Evolutionary conservation across 2,888 invertebrate genomes (phyloP).

Genomic region (Mystacides longicornis): DNA sequence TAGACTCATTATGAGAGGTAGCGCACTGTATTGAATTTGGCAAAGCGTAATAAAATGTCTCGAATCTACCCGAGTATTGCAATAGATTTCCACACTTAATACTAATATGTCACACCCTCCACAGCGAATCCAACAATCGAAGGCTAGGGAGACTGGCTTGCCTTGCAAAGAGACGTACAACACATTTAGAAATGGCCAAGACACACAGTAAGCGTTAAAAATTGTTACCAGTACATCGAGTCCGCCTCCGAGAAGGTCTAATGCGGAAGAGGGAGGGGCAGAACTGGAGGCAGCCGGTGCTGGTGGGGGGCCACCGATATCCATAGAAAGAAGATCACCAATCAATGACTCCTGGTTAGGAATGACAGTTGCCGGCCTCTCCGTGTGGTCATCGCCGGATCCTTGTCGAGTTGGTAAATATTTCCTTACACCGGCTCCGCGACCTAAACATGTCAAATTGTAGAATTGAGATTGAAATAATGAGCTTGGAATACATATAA

Average conservation of each 20-base stretch:
- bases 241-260: constrained; percentile 84
- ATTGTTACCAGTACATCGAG: constrained; percentile 72
- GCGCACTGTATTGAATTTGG: no score
- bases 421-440: constrained; percentile 70
- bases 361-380: constrained; percentile 53
- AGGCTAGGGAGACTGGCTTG: no score
- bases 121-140: no score
- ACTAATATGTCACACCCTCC: no score
- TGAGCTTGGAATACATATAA: not conserved
- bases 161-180: no score
- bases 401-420: constrained; percentile 63
- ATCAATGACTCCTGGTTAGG: constrained; percentile 85
- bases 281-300: constrained; percentile 42
- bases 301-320: constrained; percentile 69
- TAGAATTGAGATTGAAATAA: no score
- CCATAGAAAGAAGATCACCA: constrained; percentile 94
- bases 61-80: no score
- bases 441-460: no score
- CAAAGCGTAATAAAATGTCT: no score
- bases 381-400: constrained; percentile 33
- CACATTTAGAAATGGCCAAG: not conserved
- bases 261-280: constrained; percentile 53
- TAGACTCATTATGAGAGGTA: no score
- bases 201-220: constrained; percentile 4
- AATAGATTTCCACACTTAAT: no score